These are phyloP conservation scores for Drosophila anomelani DNA, from an alignment of 2,888 invertebrate genomes.

Conservation along the genomic window DNA sequence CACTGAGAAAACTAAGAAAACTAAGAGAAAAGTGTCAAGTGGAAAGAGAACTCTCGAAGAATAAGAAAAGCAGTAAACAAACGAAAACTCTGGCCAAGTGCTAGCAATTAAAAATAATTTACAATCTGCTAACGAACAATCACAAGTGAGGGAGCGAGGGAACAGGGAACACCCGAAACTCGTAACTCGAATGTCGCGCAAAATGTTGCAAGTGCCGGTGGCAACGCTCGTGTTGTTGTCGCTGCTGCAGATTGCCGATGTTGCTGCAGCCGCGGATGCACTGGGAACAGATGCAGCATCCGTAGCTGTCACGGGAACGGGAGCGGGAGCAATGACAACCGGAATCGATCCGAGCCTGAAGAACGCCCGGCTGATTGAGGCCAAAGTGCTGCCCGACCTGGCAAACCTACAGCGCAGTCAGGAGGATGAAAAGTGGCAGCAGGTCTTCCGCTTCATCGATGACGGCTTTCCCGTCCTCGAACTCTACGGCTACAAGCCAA, in stretches of 20 bases:
- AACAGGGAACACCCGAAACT: constrained; percentile 36
- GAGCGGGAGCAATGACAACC: constrained; percentile 46
- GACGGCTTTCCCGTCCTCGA: constrained; percentile 84
- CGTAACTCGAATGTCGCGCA: constrained; percentile 67
- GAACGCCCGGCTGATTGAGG: constrained; percentile 83
- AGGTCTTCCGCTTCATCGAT: constrained; percentile 82
- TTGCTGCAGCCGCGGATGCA: constrained; percentile 37
- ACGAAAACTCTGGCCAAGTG: constrained; percentile 59
- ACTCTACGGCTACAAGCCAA: constrained; percentile 82
- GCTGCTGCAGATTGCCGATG: constrained; percentile 51
- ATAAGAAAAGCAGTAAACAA: constrained; percentile 24
- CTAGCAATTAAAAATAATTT: constrained; percentile 69
- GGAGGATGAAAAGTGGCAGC: constrained; percentile 83
- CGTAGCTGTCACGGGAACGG: background rate
- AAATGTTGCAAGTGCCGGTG: constrained; percentile 78
- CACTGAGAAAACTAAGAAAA: constrained; percentile 28
- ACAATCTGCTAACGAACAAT: constrained; percentile 41
- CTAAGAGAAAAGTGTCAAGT: constrained; percentile 37
- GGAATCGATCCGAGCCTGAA: constrained; percentile 82
- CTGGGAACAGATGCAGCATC: constrained; percentile 18
- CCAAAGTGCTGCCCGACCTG: constrained; percentile 83
- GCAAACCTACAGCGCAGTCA: constrained; percentile 62
- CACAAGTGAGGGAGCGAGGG: background rate
- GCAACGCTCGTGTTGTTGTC: constrained; percentile 65
- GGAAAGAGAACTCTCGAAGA: constrained; percentile 26